Evolutionary conservation across 2,888 invertebrate genomes (phyloP), one percentile per base, ranked within the genome.

Genomic region (Elegia similella): DNA sequence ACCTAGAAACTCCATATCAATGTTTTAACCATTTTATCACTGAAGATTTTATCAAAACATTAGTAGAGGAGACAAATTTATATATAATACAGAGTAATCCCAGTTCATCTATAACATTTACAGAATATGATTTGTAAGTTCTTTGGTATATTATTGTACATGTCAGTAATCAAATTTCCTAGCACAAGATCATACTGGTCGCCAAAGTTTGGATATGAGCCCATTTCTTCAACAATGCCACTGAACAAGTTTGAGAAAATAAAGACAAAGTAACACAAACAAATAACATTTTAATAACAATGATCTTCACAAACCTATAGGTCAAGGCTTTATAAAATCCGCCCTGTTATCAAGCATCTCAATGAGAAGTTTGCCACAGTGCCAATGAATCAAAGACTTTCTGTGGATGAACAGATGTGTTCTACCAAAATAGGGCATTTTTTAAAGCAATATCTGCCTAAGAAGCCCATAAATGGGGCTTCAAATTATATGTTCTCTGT

Each of bases 401-500:
- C 72, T 1, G 57, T 67, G 48, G 65, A 67, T 62, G 65, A 70
- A 47, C 67, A 69, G 53, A 66, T 63, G 62, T 67, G 73, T 61
- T 54, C 72, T 6, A 76, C 72, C 15, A 80, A 76, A 66, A 60
- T 67, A 12, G 58, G 65, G 3, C 67, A 71, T 55, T 69, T 62
- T 50, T 52, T 76, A 56, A 75, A 73, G 60, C 71, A 75, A 42
- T 75, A 73, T 58, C 55, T 72, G 43, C 70, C 72, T 12, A 69
- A 63, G 10, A 75, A 77, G 62, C 72, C 72, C 48, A 74, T 55
- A 71, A 76, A 63, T 76, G 70, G 69, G 72, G 70, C 6, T 72
- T 65, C 59, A 74, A 75, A 63, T 53, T 72, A 0, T 75, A 66
- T 69, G 64, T 71, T 46, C 38, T 57, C 29, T 48, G 47, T 48